phyloP scores from a whole-genome alignment of 2,888 invertebrate species.

The Bimastos eiseni region DNA sequence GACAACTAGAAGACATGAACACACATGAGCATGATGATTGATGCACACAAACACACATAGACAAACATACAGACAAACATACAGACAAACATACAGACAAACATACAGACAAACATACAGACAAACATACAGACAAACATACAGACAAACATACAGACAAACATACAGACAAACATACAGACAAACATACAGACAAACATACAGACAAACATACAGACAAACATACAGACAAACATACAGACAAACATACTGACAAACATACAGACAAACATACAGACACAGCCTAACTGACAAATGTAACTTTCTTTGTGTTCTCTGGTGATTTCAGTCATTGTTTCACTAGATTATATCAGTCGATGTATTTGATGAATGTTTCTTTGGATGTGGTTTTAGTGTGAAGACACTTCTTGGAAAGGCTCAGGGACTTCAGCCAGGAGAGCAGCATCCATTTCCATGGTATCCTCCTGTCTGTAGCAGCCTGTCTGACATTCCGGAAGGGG shows the following conservation, averaged over 20 bases:
- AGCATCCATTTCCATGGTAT: conserved; percentile 77
- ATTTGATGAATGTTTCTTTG: background rate
- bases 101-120: background rate
- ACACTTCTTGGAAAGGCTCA: conserved; percentile 70
- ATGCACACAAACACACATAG: background rate
- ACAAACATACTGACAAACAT: background rate
- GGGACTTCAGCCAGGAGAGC: conserved; percentile 68
- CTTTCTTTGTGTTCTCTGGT: background rate
- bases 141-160: too few relatives aligned
- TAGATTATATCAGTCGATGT: background rate
- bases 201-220: background rate
- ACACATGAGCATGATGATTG: too few relatives aligned
- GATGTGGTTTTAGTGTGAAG: conserved; percentile 58
- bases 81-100: too few relatives aligned
- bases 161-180: background rate
- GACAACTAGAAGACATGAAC: background rate
- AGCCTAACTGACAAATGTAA: background rate
- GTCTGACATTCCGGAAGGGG: conserved; percentile 51
- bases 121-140: background rate
- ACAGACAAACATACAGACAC: background rate
- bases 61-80: background rate
- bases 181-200: background rate
- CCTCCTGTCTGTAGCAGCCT: conserved; percentile 70
- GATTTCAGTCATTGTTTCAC: background rate
- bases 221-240: too few relatives aligned